Conservation (phyloP, 2,113 vertebrate species). For the Acinonyx jubatus region DNA sequence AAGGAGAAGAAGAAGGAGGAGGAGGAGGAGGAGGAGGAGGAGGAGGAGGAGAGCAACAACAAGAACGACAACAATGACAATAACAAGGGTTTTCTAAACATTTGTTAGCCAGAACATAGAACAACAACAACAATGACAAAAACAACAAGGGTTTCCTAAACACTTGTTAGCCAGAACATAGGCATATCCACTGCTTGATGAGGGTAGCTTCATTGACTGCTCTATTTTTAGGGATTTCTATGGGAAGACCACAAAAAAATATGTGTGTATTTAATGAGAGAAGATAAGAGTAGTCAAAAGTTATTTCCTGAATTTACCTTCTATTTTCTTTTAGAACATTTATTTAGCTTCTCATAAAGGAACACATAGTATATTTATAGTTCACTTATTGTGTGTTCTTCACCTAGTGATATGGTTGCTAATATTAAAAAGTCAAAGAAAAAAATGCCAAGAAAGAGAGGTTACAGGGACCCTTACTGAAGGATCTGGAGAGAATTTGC, state of each 20-base stretch:
- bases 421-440: background rate
- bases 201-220: background rate
- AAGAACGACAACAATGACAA: background rate
- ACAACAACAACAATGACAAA: no score
- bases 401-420: background rate
- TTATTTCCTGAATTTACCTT: background rate
- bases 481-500: background rate
- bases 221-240: background rate
- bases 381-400: background rate
- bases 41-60: background rate
- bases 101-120: no score
- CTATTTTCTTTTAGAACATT: background rate
- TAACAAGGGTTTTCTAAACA: no score
- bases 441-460: background rate
- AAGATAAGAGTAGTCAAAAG: background rate
- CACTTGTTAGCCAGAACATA: background rate
- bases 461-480: background rate
- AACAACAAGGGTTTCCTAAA: background rate
- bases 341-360: background rate
- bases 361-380: background rate
- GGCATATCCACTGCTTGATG: no score
- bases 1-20: background rate
- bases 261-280: background rate
- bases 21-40: background rate
- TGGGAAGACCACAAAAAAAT: background rate